Evolutionary conservation across 2,888 invertebrate species (phyloP), one percentile per base, ranked within the genome.

Genomic region (Gymnocheta viridis): DNA sequence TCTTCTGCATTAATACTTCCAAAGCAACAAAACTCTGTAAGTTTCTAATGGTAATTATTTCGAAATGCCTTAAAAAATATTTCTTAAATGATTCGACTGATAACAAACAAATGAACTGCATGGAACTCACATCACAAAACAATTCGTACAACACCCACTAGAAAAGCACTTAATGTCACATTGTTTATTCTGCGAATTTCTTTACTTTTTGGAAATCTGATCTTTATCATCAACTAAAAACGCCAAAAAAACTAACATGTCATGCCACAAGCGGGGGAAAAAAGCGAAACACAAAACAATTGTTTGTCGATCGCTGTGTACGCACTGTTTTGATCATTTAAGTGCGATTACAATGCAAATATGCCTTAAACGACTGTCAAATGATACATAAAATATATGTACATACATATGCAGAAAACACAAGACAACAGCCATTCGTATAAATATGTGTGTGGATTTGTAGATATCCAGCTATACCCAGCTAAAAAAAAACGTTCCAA

Each of bases 341-440:
- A 27, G 17, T 38, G 72, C 70, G 84, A 84, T 81, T 81, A 84
- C 56, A 69, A 81, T 81, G 81, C 81, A 84, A 84, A 84, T 84
- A 56, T 81, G 84, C 72, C 77, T 81, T 81, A 81, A 84, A 81
- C 81, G 81, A 73, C 77, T 77, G 82, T 76, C 79, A 79, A 56
- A 69, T 78, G 74, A 64, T 70, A 9, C 81, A 32, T 22, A 54
- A 10, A 27, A 41, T n/a, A 32, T n/a, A 14, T 7, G 17, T 32
- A 47, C 9, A 35, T 41, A 35, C 22, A n/a, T n/a, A n/a, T n/a
- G 38, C 9, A 60, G 47, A 38, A 58, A 58, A 56, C 0, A 44
- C 51, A 12, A 47, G 24, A 7, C 22, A 62, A 64, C 44, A 79
- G 22, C 41, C 29, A 27, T 38, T 69, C 54, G 17, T 69, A 56